phyloP scores from a whole-genome alignment of 2,797 vertebrate genomes.

The Oryzias sinensis region DNA sequence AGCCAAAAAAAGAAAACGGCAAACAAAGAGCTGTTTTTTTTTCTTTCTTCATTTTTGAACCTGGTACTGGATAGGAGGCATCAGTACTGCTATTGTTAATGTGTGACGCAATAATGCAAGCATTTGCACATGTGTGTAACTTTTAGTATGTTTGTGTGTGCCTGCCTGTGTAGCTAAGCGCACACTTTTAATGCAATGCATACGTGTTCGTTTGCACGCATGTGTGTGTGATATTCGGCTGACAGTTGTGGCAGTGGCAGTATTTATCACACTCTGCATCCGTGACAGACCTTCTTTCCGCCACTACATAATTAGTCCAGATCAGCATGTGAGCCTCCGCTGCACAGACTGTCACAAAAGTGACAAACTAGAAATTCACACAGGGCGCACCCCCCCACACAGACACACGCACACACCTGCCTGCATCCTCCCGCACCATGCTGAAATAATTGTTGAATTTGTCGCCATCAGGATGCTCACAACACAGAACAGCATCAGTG shows the following conservation, averaged over 20 bases:
- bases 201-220: constrained; percentile 24
- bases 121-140: constrained; percentile 42
- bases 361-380: constrained; percentile 84
- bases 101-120: constrained; percentile 41
- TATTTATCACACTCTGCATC: constrained; percentile 81
- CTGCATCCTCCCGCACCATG: constrained; percentile 72
- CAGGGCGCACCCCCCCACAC: constrained; percentile 52
- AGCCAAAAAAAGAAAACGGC: constrained; percentile 44
- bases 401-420: constrained; percentile 53
- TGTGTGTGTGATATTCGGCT: constrained; percentile 72
- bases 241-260: constrained; percentile 78
- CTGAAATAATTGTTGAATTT: constrained; percentile 83
- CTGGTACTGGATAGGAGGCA: constrained; percentile 66
- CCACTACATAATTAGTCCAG: constrained; percentile 84
- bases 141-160: constrained; percentile 28
- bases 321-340: constrained; percentile 82
- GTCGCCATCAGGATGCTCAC: constrained; percentile 75
- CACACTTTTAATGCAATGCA: constrained; percentile 54
- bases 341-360: constrained; percentile 82
- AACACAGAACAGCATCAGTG: constrained; percentile 59
- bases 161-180: constrained; percentile 21
- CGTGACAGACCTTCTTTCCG: constrained; percentile 80
- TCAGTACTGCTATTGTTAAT: constrained; percentile 55
- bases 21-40: constrained; percentile 72
- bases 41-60: constrained; percentile 68